Evolutionary conservation across 2,888 invertebrate species (phyloP), one percentile per base, ranked within the genome.

Genomic region (Bellardia bayeri): DNA sequence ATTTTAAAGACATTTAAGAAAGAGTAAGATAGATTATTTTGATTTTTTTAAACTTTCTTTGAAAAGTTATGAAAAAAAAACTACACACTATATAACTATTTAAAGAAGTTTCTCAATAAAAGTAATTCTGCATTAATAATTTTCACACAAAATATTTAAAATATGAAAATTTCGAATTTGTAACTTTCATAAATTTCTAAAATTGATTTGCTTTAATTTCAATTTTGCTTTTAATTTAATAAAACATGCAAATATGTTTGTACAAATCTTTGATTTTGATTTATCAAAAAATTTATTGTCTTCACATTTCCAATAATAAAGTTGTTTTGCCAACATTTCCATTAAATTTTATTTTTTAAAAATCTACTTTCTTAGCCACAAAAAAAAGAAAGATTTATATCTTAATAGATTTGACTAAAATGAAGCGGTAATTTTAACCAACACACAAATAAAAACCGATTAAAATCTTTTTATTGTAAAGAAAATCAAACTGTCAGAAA

Each of bases 361-460:
- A 37, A 37, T 37, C 37, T 37, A 5, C 5, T 37, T 37, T 37
- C 3, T 4, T 37, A 37, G 37, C 37, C 37, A 56, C 56, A 56
- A 64, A 64, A 40, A 37, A 11, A 79, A 79, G 58, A 14, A 42
- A 68, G 68, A 83, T 76, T 76, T 76, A 63, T 61, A 83, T 69
- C 82, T 75, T 61, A 75, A 82, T 61, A 68, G 23, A 58, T 66
- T 61, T 63, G 40, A 16, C 51, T 69, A 69, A 68, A 75, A 82
- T 76, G 30, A 51, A 76, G 56, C 66, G 72, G 81, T 51, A 61
- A 42, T 82, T 81, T 66, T 74, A 37, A 64, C n/a, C 40, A 64
- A 74, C 54, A 72, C 45, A 54, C 54, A 72, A 37, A 61, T 56
- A n/a, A 23, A 58, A n/a, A 42, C 37, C 56, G 23, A 80, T 23